phyloP scores from a whole-genome alignment of 1,140 invertebrate species.

The Probaryconus sp. region DNA sequence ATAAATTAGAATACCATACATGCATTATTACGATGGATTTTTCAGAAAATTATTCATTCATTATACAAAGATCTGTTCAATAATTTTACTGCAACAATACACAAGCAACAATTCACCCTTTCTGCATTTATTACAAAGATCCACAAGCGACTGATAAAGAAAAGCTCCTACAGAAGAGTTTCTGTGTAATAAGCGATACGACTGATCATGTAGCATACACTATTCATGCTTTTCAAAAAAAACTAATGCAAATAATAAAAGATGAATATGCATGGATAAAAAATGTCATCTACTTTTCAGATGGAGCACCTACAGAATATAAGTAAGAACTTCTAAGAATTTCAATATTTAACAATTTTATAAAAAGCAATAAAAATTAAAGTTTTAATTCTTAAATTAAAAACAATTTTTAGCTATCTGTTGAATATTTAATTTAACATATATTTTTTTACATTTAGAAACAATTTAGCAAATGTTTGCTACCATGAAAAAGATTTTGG shows the following conservation, averaged over 20 bases:
- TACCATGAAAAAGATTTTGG: constrained; percentile 9
- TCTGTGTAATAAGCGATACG: constrained; percentile 35
- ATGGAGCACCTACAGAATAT: constrained; percentile 11
- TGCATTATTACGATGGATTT: constrained; percentile 57
- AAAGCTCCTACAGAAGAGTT: constrained; percentile 11
- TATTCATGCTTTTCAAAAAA: constrained; percentile 26
- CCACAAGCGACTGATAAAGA: constrained; percentile 3
- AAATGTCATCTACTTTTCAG: constrained; percentile 10
- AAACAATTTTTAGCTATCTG: too few relatives aligned
- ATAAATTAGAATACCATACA: constrained; percentile 23
- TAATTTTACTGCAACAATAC: constrained; percentile 59
- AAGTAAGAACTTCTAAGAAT: constrained; percentile 19
- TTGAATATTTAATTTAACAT: too few relatives aligned
- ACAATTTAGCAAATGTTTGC: constrained; percentile 20
- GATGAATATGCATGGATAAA: constrained; percentile 8
- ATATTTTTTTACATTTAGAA: constrained; percentile 4
- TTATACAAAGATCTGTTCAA: constrained; percentile 64
- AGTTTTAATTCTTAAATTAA: too few relatives aligned
- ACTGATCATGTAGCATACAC: constrained; percentile 24
- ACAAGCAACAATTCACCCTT: constrained; percentile 62
- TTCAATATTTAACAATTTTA: neutral
- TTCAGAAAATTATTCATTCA: constrained; percentile 67
- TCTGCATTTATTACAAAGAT: constrained; percentile 49
- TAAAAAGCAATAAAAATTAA: too few relatives aligned
- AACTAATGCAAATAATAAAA: neutral